Conservation (phyloP, 2,888 invertebrate species). For the Eristalis arbustorum region DNA sequence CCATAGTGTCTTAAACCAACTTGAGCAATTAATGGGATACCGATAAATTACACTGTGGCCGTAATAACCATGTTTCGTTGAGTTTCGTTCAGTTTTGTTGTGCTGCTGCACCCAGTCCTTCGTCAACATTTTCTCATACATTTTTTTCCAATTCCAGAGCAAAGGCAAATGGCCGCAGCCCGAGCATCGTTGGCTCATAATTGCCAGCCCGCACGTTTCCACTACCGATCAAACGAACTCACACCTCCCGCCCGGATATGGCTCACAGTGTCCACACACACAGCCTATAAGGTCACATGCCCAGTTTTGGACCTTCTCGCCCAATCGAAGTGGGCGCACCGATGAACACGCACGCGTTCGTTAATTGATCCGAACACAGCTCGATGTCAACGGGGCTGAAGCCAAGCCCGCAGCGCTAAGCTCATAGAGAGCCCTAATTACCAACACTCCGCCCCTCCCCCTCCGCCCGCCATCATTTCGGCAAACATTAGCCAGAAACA, state of each 20-base stretch:
- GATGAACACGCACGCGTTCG: slow-evolving; percentile 12
- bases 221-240: neutral
- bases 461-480: neutral
- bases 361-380: slow-evolving; percentile 51
- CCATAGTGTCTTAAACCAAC: no score
- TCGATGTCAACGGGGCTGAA: slow-evolving; percentile 21
- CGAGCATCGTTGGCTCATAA: neutral
- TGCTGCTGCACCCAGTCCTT: no score
- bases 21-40: no score
- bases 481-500: slow-evolving; percentile 2
- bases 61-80: no score
- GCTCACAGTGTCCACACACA: neutral
- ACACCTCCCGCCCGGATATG: neutral
- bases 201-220: neutral
- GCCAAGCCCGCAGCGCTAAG: slow-evolving; percentile 42
- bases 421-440: slow-evolving; percentile 58
- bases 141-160: no score
- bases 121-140: no score
- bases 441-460: neutral
- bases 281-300: neutral
- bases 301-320: neutral
- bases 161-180: neutral
- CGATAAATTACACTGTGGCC: no score
- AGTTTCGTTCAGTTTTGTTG: no score
- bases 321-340: neutral